Evolutionary conservation across 1,140 invertebrate genomes (phyloP), one percentile per base, ranked within the genome.

Genomic region (Pygmarrhopalites habei): DNA sequence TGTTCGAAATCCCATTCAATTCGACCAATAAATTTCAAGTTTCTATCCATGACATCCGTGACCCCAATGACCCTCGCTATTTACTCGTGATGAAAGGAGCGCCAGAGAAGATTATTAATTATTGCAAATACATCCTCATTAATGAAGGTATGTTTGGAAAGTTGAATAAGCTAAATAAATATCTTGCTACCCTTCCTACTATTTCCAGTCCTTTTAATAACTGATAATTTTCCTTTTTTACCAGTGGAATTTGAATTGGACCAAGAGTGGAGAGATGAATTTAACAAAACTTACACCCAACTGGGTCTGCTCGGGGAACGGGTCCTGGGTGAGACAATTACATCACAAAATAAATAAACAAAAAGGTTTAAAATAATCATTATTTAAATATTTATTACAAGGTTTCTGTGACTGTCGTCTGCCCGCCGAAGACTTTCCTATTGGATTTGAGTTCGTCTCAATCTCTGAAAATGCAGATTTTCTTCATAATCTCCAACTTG

Each of bases 241-340:
- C n/a, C n/a, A n/a, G n/a, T n/a, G 19, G 61, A 63, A 81, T 64
- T 80, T 81, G 49, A 72, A 76, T 26, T 30, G 52, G 82, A 59
- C 78, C 81, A 70, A 78, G 82, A 49, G 76, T 79, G 66, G 78
- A 80, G 75, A 78, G 76, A 68, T 74, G 79, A 67, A 74, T 78
- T 59, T 85, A 85, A 75, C 81, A 83, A 65, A 74, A 77, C 67
- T 83, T 84, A 26, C 85, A 85, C 73, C 71, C 82, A 84, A 72
- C 74, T 86, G 17, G 84, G 84, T 71, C 81, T 82, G 62, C 75
- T 83, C 51, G 84, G 84, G 70, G 84, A 86, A 74, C 75, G 83
- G 71, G 83, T 67, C 26, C 21, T 65, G 65, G 78, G 47, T 53
- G 44, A 41, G 17, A 7, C 4, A 26, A n/a, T n/a, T n/a, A 14